Conservation (phyloP, 2,797 vertebrate genomes). For the Gephyroberyx darwinii region DNA sequence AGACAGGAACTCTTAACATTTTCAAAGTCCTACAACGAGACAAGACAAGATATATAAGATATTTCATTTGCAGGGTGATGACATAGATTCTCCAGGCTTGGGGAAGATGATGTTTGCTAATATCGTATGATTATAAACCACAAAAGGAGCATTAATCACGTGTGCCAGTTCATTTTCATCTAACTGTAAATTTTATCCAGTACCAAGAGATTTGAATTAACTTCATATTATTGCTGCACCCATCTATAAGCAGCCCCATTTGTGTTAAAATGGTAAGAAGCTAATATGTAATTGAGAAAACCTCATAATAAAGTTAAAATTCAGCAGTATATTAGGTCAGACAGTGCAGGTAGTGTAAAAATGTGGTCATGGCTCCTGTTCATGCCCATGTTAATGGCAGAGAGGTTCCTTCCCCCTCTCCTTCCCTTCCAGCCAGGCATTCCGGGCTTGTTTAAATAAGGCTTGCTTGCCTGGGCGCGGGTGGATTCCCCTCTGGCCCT, state of each 20-base stretch:
- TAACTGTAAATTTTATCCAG: background rate
- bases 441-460: constrained; percentile 93
- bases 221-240: constrained; percentile 15
- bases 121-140: background rate
- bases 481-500: constrained; percentile 89
- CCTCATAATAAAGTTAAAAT: constrained; percentile 55
- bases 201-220: constrained; percentile 13
- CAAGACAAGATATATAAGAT: background rate
- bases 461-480: constrained; percentile 84
- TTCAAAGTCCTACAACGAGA: background rate
- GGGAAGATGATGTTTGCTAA: too few relatives aligned
- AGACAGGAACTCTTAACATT: background rate
- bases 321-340: constrained; percentile 62
- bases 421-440: constrained; percentile 82
- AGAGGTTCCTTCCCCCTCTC: constrained; percentile 61
- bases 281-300: constrained; percentile 30
- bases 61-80: background rate
- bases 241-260: constrained; percentile 1
- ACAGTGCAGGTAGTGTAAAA: constrained; percentile 64
- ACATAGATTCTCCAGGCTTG: too few relatives aligned
- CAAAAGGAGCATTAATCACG: background rate
- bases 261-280: background rate
- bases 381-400: constrained; percentile 63
- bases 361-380: constrained; percentile 65
- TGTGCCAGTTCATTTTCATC: background rate